Evolutionary conservation across 37 sponge, comb jelly and placozoan genomes (phyloP), one percentile per base, ranked within the genome.

Genomic region (Trichoplax adhaerens): DNA sequence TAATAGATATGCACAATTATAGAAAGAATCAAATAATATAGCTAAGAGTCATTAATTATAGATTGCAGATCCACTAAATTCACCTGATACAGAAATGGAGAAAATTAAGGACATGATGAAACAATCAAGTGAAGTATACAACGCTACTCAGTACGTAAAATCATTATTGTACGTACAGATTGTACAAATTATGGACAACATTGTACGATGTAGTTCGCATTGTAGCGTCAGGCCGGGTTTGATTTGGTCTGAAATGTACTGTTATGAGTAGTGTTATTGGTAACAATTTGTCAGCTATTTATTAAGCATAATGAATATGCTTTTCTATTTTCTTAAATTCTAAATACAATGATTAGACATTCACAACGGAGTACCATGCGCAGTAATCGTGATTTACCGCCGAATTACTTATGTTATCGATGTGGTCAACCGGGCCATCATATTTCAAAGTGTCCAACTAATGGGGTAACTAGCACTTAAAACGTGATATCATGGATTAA

Each of bases 401-500:
- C 82, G 7, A 79, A 81, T 73, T 90, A 95, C 75, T 67, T 78
- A 55, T 95, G 96, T 58, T 77, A 80, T 59, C 76, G 88, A 56
- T 95, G 96, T 73, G 80, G 85, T 48, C 68, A 84, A 69, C 72
- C 71, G 55, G 96, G 91, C 5, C 96, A 95, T 59, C 90, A 77
- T 77, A 87, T 90, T 48, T 65, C 84, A 66, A 74, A 83, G 61
- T 95, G 96, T 71, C 96, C 89, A 51, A 93, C 86, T 4, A 82
- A 85, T 69, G 86, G 84, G 77, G 94, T 93, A 59, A 54, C 79
- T 47, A 29, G 29, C 29, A 29, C 29, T 29, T 29, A 29, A 29
- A 29, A 29, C 29, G 29, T 29, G 29, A 29, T 29, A 29, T 29
- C 29, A 29, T 29, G 29, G 29, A 29, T 29, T 29, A 29, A 29